A percentile compares a stretch with the other conserved stretches of the same genome.
These are phyloP conservation scores for Anorthoa munda DNA, from an alignment of 2,888 invertebrate species.

Conservation along the genomic window DNA sequence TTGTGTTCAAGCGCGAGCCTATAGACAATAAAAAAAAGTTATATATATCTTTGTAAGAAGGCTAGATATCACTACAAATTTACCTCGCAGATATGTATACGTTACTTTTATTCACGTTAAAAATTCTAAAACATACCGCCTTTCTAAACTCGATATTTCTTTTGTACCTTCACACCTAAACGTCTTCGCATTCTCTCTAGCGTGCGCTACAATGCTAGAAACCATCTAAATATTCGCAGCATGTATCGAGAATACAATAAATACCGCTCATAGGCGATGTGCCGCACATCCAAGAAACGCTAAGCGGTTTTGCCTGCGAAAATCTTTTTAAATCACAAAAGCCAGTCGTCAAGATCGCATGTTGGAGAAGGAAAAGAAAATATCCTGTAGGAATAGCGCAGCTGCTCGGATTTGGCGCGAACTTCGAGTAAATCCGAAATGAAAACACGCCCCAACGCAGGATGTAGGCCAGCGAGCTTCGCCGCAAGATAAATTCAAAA, in stretches of 20 bases:
- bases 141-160: constrained; percentile 1
- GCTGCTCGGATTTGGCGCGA: constrained; percentile 88
- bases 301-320: constrained; percentile 87
- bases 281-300: constrained; percentile 74
- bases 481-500: constrained; percentile 86
- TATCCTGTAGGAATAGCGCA: constrained; percentile 85
- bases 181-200: constrained; percentile 30
- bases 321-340: constrained; percentile 91
- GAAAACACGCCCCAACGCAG: constrained; percentile 84
- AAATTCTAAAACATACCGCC: constrained; percentile 5
- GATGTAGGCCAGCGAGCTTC: constrained; percentile 86
- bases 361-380: constrained; percentile 88
- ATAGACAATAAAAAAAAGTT: too few species aligned
- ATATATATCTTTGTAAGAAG: too few species aligned
- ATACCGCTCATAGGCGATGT: constrained; percentile 75
- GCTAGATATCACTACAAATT: not conserved
- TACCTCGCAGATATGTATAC: not conserved
- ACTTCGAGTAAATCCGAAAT: constrained; percentile 89
- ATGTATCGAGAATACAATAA: constrained; percentile 61
- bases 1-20: too few species aligned
- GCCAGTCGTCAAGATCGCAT: constrained; percentile 88
- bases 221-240: constrained; percentile 47
- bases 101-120: not conserved
- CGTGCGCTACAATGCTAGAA: constrained; percentile 34
- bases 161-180: constrained; percentile 23